These are phyloP conservation scores for Scomber colias DNA, from an alignment of 2,113 vertebrate genomes.

Conservation along the genomic window DNA sequence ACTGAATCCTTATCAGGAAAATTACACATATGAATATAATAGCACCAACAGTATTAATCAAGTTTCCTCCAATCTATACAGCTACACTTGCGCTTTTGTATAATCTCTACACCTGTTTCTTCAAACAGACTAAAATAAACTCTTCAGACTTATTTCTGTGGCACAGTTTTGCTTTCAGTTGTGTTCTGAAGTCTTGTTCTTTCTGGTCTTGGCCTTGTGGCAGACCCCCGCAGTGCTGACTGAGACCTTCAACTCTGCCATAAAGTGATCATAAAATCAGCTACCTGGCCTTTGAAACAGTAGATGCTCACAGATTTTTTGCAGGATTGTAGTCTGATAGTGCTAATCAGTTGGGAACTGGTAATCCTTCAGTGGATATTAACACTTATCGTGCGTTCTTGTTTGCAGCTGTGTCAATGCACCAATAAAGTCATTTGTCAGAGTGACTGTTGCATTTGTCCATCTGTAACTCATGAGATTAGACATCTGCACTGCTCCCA, in stretches of 20 bases:
- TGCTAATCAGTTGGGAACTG: constrained; percentile 9
- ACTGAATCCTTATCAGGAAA: not conserved
- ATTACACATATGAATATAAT: too few relatives aligned
- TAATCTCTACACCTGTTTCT: not conserved
- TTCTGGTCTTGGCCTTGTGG: constrained; percentile 9
- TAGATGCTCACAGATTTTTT: constrained; percentile 10
- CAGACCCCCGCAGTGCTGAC: not conserved
- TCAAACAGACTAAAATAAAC: not conserved
- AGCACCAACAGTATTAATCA: too few relatives aligned
- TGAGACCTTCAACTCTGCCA: constrained; percentile 50
- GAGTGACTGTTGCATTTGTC: constrained; percentile 20
- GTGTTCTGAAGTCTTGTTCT: not conserved
- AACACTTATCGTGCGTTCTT: not conserved
- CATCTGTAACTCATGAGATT: not conserved
- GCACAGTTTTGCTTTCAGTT: not conserved
- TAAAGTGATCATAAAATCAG: constrained; percentile 42
- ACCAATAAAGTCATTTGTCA: constrained; percentile 9
- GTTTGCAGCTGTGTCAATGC: not conserved
- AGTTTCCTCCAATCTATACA: too few relatives aligned
- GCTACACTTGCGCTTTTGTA: too few relatives aligned
- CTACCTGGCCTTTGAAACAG: constrained; percentile 37
- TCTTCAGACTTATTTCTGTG: not conserved
- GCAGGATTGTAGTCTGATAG: not conserved
- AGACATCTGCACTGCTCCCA: not conserved
- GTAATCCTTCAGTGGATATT: not conserved